Evolutionary conservation across 1,140 invertebrate species (phyloP).

Genomic region (Danaus plexippus): DNA sequence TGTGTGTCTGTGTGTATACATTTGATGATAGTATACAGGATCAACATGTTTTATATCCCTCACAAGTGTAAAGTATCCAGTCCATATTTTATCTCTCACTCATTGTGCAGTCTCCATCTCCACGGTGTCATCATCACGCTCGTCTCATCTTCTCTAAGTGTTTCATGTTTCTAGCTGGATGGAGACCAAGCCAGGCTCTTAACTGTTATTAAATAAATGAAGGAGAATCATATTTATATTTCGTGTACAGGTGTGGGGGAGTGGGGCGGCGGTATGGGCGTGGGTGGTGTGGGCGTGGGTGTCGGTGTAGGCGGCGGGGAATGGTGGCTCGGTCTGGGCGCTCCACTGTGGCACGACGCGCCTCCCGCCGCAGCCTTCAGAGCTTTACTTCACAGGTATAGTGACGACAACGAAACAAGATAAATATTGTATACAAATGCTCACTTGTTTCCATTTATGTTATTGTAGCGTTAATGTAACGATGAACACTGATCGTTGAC

Average conservation of each 20-base stretch:
- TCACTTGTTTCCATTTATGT: not conserved
- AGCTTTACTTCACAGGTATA: conserved; percentile 49
- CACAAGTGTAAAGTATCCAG: no score
- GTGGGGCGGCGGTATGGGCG: conserved; percentile 36
- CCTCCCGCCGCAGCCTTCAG: conserved; percentile 50
- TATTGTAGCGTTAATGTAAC: no score
- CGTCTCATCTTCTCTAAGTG: no score
- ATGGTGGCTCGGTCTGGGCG: conserved; percentile 53
- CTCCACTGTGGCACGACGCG: conserved; percentile 47
- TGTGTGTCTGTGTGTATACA: no score
- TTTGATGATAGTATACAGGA: no score
- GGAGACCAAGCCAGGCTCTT: no score
- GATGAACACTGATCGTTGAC: no score
- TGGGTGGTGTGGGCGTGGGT: conserved; percentile 30
- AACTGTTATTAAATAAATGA: conserved; percentile 4
- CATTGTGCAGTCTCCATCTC: no score
- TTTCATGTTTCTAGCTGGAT: no score
- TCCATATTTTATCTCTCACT: no score
- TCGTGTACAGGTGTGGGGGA: conserved; percentile 39
- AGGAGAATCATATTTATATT: not conserved
- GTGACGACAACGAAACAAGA: not conserved
- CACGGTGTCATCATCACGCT: no score
- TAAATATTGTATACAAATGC: not conserved
- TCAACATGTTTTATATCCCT: no score
- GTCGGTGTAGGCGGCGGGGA: conserved; percentile 38